phyloP scores from a whole-genome alignment of 37 sponge, comb jelly and placozoan genomes.

The Spongilla lacustris region DNA sequence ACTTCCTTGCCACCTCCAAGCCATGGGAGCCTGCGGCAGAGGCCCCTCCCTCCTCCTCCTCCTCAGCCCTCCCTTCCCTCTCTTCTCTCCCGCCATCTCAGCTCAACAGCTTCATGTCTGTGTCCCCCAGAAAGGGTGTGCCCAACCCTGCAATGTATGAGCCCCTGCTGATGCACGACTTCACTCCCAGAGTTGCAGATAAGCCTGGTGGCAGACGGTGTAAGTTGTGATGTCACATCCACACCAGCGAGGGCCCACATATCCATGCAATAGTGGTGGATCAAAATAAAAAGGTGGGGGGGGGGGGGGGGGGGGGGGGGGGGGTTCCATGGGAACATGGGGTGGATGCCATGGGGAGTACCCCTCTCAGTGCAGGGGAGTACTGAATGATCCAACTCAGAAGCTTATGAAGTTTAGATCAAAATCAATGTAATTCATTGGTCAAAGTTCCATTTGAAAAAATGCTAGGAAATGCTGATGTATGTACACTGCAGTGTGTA shows the following conservation, averaged over 20 bases:
- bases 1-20: constrained; percentile 22
- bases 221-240: not conserved
- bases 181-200: constrained; percentile 35
- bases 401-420: too few relatives aligned
- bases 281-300: too few relatives aligned
- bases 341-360: too few relatives aligned
- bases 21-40: not conserved
- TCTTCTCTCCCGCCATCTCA: not conserved
- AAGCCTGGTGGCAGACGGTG: too few relatives aligned
- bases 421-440: too few relatives aligned
- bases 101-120: constrained; percentile 10
- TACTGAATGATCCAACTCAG: too few relatives aligned
- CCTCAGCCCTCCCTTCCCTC: not conserved
- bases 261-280: not conserved
- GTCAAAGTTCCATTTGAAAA: too few relatives aligned
- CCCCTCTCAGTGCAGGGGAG: too few relatives aligned
- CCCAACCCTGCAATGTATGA: constrained; percentile 58
- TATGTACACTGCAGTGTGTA: too few relatives aligned
- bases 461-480: too few relatives aligned
- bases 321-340: too few relatives aligned
- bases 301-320: too few relatives aligned
- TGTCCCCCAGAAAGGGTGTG: constrained; percentile 41
- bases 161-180: constrained; percentile 36
- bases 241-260: not conserved
- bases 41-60: not conserved